Evolutionary conservation across 2,113 vertebrate genomes (phyloP).

Genomic region (Chaenogobius annularis): DNA sequence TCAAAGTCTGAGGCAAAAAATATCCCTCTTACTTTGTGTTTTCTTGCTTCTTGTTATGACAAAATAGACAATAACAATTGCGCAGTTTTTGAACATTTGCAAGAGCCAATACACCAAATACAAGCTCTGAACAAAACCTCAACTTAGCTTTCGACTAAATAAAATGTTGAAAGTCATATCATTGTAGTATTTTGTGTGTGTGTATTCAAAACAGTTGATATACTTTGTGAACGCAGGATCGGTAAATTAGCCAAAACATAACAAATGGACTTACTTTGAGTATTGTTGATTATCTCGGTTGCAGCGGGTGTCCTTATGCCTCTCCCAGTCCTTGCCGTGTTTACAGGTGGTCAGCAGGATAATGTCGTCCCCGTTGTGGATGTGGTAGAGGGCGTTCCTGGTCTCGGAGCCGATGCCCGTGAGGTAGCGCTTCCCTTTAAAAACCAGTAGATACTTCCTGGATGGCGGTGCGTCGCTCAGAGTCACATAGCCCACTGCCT

Average conservation of each 20-base stretch:
- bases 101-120: background rate
- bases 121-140: background rate
- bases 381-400: slow-evolving; percentile 81
- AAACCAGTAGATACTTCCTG: slow-evolving; percentile 81
- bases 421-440: slow-evolving; percentile 83
- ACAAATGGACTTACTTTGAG: slow-evolving; percentile 75
- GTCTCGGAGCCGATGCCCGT: slow-evolving; percentile 83
- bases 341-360: slow-evolving; percentile 82
- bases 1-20: no score
- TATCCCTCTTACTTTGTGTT: no score
- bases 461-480: slow-evolving; percentile 68
- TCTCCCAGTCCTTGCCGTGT: slow-evolving; percentile 84
- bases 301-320: slow-evolving; percentile 79
- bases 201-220: no score
- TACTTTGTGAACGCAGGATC: no score
- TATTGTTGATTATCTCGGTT: slow-evolving; percentile 79
- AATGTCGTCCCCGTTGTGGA: slow-evolving; percentile 80
- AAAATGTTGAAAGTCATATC: background rate
- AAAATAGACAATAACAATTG: no score
- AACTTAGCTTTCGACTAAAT: background rate
- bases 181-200: no score
- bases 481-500: slow-evolving; percentile 63
- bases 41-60: no score
- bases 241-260: background rate
- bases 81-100: background rate